A percentile compares a stretch with the other conserved stretches of the same genome.
Conservation (phyloP, 2,797 vertebrate genomes). For the Delichon dasypus region DNA sequence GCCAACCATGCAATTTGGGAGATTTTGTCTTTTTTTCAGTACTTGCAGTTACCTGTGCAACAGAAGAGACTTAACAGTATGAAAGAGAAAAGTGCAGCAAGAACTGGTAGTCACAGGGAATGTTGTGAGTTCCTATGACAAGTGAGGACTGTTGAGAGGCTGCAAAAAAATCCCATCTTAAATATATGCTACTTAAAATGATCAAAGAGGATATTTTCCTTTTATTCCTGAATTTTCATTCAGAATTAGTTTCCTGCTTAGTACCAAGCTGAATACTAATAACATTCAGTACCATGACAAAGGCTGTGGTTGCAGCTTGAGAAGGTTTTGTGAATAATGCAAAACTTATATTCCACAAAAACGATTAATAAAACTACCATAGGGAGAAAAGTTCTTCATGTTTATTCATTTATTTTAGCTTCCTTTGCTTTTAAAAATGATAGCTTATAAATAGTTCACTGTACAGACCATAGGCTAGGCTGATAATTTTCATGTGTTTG, state of each 20-base stretch:
- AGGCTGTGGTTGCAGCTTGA: constrained; percentile 19
- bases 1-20: neutral
- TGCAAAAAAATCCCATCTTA: neutral
- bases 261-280: constrained; percentile 25
- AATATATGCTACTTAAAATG: constrained; percentile 16
- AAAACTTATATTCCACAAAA: constrained; percentile 32
- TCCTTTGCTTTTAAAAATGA: constrained; percentile 26
- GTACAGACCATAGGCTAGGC: neutral
- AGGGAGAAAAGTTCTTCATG: constrained; percentile 26
- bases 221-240: constrained; percentile 42
- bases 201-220: constrained; percentile 10
- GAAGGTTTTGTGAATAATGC: constrained; percentile 34
- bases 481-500: constrained; percentile 57
- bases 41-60: neutral
- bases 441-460: constrained; percentile 23
- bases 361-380: constrained; percentile 40
- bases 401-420: constrained; percentile 56
- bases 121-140: neutral
- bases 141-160: neutral
- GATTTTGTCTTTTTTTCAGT: neutral
- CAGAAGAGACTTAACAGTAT: neutral
- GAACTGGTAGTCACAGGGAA: neutral
- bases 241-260: neutral
- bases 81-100: neutral
- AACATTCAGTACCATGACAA: neutral